Evolutionary conservation across 2,888 invertebrate genomes (phyloP).

Genomic region (Tribolium freemani): DNA sequence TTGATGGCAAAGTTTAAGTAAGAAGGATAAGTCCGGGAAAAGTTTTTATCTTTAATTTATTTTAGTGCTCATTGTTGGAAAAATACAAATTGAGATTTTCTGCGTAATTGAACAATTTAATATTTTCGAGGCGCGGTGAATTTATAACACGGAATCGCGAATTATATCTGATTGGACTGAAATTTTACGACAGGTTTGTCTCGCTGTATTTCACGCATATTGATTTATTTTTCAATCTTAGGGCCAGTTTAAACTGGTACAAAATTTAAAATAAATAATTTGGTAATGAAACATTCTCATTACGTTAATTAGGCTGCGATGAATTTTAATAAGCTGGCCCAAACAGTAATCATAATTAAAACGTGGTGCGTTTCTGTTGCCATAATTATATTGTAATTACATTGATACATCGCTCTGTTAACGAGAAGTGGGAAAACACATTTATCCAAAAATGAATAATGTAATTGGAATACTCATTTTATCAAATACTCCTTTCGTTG

Average conservation of each 20-base stretch:
- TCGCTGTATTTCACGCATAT: background rate
- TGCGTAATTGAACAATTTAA: background rate
- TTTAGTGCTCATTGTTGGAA: background rate
- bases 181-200: background rate
- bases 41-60: background rate
- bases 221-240: too few species aligned
- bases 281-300: background rate
- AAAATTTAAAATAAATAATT: background rate
- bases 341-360: background rate
- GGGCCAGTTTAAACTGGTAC: too few species aligned
- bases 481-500: conserved; percentile 80
- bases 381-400: background rate
- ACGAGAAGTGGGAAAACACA: too few species aligned
- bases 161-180: background rate
- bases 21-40: too few species aligned
- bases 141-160: background rate
- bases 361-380: background rate
- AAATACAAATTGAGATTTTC: background rate
- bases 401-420: too few species aligned
- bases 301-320: background rate
- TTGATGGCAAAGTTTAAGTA: too few species aligned
- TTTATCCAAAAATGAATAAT: background rate
- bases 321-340: background rate
- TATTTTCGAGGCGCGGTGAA: background rate
- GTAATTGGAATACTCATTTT: conserved; percentile 55